Base-by-base conservation (phyloP, 2,888 invertebrate species). In the Monopis laevigella region DNA sequence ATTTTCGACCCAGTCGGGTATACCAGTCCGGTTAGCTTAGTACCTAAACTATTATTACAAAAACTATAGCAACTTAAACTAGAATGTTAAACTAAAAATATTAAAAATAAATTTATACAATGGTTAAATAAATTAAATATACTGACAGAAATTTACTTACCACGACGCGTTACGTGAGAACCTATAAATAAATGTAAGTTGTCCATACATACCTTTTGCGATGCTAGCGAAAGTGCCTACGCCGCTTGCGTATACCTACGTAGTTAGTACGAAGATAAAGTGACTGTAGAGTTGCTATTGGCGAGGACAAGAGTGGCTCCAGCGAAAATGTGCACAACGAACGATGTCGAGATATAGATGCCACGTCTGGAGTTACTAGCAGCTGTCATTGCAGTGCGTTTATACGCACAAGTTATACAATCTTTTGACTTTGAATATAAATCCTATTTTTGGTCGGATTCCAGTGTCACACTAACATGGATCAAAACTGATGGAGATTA, bases 1-100 rank as follows among this genome's bases (percentile, higher is more conserved):
- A 21, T 42, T 10, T 42, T 36, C 28, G 42, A 42, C 17, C 42
- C 42, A 7, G 28, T 42, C n/a, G 42, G 42, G 11, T 26, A 13
- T 13, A 42, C 36, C 21, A 8, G 24, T 21, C 42, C 42, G 12
- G 11, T 29, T 11, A 29, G 26, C 13, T 18, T 43, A 24, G 17
- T 43, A 26, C 43, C 43, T n/a, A 43, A 43, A 39, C 10, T 43
- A 18, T 12, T 40, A n/a, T 18, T 40, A 11, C 40, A 40, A 18
- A 40, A 18, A 29, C 3, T n/a, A 16, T 40, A 17, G 28, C 10
- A n/a, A 6, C 11, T 12, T 5, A 40, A 40, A 24, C 3, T 8
- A 10, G 13, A 18, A n/a, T 40, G 40, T 28, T 28, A 40, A 14
- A 10, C 29, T 3, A 29, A 28, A 8, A 27, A 39, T n/a, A 24